Evolutionary conservation across 1,140 invertebrate species (phyloP).

Genomic region (Arion vulgaris): DNA sequence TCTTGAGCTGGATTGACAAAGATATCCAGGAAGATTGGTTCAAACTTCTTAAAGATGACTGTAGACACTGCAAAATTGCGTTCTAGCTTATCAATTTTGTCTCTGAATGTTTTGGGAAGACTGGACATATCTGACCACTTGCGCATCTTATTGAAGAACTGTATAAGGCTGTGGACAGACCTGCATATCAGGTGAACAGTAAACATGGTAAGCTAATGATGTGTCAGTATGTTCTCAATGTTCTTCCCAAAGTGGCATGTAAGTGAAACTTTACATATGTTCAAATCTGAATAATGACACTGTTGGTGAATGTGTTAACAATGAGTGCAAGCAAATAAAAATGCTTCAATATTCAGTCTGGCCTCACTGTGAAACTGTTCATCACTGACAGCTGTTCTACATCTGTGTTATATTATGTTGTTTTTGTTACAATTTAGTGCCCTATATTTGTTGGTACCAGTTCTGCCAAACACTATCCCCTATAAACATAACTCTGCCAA

Average conservation of each 20-base stretch:
- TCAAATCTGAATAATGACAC: no score
- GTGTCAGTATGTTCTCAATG: background rate
- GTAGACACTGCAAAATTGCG: conserved; percentile 95
- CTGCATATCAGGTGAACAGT: background rate
- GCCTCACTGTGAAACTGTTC: no score
- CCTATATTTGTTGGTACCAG: no score
- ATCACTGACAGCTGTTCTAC: no score
- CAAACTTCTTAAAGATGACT: conserved; percentile 94
- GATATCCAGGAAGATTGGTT: conserved; percentile 83
- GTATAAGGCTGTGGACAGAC: conserved; percentile 82
- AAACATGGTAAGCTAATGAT: background rate
- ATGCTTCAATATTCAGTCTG: no score
- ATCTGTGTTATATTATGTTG: no score
- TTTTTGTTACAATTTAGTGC: no score
- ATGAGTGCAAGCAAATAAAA: no score
- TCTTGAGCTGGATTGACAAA: conserved; percentile 72
- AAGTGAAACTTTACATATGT: background rate
- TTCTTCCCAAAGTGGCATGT: background rate
- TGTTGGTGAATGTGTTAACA: no score
- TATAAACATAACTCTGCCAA: no score
- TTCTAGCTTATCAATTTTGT: conserved; percentile 89
- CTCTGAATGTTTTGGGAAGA: conserved; percentile 86
- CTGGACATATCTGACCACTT: conserved; percentile 96
- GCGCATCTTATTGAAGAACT: conserved; percentile 97
- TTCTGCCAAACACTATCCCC: no score